Evolutionary conservation across 35 echinoderm and acorn worm genomes (phyloP).

Genomic region (Patiria miniata): DNA sequence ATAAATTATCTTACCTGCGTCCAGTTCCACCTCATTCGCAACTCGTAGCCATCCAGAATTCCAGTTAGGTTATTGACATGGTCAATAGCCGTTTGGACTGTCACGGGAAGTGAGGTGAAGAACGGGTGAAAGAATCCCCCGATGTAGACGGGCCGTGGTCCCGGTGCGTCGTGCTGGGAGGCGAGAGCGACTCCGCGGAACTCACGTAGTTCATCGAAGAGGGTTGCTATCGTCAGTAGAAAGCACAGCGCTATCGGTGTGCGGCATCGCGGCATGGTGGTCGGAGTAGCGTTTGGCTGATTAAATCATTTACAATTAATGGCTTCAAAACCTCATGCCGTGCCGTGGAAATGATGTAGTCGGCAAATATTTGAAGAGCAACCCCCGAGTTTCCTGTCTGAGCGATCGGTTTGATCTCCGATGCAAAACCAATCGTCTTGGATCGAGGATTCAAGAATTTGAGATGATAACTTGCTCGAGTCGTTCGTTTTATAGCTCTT

Average conservation of each 20-base stretch:
- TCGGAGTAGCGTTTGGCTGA: too few species aligned
- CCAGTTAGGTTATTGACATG: slow-evolving; percentile 53
- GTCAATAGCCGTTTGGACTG: slow-evolving; percentile 54
- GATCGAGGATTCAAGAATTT: too few species aligned
- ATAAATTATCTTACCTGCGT: slow-evolving; percentile 30
- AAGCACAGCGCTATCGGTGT: neutral
- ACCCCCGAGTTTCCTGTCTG: too few species aligned
- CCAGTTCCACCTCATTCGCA: slow-evolving; percentile 67
- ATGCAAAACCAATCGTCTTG: too few species aligned
- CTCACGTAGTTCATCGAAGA: slow-evolving; percentile 13
- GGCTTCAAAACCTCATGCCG: too few species aligned
- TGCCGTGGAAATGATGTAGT: too few species aligned
- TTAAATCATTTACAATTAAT: too few species aligned
- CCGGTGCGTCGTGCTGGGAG: neutral
- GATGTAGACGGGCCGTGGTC: slow-evolving; percentile 40
- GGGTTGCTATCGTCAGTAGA: slow-evolving; percentile 5
- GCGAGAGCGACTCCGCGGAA: neutral
- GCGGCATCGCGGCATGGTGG: neutral
- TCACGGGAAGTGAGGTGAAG: slow-evolving; percentile 1
- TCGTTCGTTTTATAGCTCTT: too few species aligned
- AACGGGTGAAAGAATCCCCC: slow-evolving; percentile 45
- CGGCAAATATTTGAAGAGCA: too few species aligned
- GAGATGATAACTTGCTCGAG: too few species aligned
- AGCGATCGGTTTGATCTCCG: too few species aligned
- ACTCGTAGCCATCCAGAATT: slow-evolving; percentile 51